Percentiles rank a stretch among this genome's conserved stretches.
Evolutionary conservation across 2,113 vertebrate genomes (phyloP).

Genomic region (Seriola rivoliana): DNA sequence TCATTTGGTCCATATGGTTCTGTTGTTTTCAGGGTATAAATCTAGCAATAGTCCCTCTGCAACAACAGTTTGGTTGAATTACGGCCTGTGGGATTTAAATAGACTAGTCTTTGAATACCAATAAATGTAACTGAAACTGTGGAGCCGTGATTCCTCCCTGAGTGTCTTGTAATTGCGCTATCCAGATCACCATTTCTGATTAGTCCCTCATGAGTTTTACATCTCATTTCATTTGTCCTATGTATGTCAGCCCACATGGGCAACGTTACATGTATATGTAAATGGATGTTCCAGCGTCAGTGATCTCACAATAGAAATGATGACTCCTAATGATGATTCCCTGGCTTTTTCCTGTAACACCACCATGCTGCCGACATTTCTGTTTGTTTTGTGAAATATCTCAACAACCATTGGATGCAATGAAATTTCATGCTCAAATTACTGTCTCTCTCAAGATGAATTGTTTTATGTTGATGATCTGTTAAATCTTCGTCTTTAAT

Average conservation of each 20-base stretch:
- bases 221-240: neutral
- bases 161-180: slow-evolving; percentile 8
- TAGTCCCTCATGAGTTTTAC: neutral
- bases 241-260: neutral
- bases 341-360: neutral
- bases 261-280: slow-evolving; percentile 3
- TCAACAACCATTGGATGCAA: too few species aligned
- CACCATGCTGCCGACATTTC: neutral
- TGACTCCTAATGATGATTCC: neutral
- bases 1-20: slow-evolving; percentile 58
- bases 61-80: slow-evolving; percentile 48
- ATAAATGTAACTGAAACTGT: slow-evolving; percentile 24
- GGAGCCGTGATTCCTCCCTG: neutral
- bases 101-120: slow-evolving; percentile 36
- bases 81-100: slow-evolving; percentile 32
- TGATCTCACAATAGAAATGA: slow-evolving; percentile 2
- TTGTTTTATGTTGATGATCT: neutral
- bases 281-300: neutral
- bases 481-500: too few species aligned
- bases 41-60: slow-evolving; percentile 22
- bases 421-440: too few species aligned
- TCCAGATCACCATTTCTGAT: slow-evolving; percentile 19
- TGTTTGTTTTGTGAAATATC: neutral
- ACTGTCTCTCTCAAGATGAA: too few species aligned
- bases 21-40: slow-evolving; percentile 34